Evolutionary conservation across 2,797 vertebrate genomes (phyloP).

Genomic region (Pangasius sanitwongsei): DNA sequence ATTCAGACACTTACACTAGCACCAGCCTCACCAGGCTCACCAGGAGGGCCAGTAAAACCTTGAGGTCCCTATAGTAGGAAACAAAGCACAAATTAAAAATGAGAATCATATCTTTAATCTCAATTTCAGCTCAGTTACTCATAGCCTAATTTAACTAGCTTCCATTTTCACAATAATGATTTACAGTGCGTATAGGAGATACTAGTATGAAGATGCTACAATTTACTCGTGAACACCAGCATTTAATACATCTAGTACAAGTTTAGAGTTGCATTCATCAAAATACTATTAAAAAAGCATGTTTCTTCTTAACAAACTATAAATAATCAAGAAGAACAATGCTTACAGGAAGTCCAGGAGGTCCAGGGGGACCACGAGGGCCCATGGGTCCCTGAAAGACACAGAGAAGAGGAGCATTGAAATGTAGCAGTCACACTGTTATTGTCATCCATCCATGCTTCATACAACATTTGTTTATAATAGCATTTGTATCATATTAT

Average conservation of each 20-base stretch:
- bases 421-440: background rate
- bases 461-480: background rate
- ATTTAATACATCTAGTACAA: background rate
- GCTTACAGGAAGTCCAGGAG: constrained; percentile 88
- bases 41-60: constrained; percentile 95
- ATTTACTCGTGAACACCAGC: background rate
- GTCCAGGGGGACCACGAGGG: constrained; percentile 89
- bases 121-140: background rate
- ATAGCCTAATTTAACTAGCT: background rate
- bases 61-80: constrained; percentile 85
- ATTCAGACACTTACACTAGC: constrained; percentile 83
- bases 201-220: background rate
- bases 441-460: background rate
- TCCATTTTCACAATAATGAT: background rate
- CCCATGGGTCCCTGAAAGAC: constrained; percentile 87
- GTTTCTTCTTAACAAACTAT: background rate
- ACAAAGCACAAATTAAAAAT: constrained; percentile 33
- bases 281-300: background rate
- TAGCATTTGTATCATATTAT: background rate
- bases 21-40: constrained; percentile 94
- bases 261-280: background rate
- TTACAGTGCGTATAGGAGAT: background rate
- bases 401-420: constrained; percentile 51
- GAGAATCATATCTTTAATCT: background rate
- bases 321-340: constrained; percentile 38